Evolutionary conservation across 2,888 invertebrate species (phyloP).

Genomic region (Papilio demoleus): DNA sequence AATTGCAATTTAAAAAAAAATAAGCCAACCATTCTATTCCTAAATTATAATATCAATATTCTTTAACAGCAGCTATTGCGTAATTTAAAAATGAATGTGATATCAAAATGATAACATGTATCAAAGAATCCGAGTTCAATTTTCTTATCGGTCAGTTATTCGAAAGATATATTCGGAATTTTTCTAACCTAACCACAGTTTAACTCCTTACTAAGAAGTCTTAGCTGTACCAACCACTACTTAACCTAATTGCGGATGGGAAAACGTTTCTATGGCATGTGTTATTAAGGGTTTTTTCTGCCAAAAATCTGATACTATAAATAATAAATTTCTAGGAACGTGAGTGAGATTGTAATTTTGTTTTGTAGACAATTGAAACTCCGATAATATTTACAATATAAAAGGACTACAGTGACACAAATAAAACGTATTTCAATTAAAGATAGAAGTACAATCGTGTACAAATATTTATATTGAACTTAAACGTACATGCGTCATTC

Average conservation of each 20-base stretch:
- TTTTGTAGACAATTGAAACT: too few species aligned
- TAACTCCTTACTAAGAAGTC: neutral
- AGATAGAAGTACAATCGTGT: neutral
- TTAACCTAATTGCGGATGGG: neutral
- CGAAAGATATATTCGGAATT: neutral
- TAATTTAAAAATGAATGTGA: conserved; percentile 16
- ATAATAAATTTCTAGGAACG: neutral
- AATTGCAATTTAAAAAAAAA: neutral
- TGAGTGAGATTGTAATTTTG: neutral
- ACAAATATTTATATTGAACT: neutral
- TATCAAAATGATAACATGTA: conserved; percentile 25
- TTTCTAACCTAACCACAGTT: neutral
- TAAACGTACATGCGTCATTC: conserved; percentile 6
- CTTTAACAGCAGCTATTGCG: neutral
- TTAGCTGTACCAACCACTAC: neutral
- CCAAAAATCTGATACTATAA: too few species aligned
- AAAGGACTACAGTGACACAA: too few species aligned
- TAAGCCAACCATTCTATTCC: neutral
- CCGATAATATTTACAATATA: neutral
- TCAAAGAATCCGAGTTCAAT: neutral
- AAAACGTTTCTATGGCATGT: too few species aligned
- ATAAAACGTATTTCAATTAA: neutral
- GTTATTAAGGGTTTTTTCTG: too few species aligned
- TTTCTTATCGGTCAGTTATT: conserved; percentile 8
- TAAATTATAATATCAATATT: neutral